These are phyloP conservation scores for Sebastes vulpes DNA, from an alignment of 2,797 vertebrate species.

Conservation along the genomic window DNA sequence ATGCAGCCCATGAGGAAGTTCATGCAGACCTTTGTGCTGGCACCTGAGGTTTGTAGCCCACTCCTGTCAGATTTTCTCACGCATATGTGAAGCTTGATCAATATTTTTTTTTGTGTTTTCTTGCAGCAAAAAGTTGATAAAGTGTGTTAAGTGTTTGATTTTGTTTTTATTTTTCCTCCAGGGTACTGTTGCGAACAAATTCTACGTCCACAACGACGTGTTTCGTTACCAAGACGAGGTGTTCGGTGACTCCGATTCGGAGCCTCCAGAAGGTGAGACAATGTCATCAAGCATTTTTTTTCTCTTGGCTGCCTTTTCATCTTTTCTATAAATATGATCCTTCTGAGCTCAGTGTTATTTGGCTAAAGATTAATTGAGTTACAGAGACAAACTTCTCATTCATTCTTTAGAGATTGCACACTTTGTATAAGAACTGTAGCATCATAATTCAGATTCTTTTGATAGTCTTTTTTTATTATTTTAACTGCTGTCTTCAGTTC, in stretches of 20 bases:
- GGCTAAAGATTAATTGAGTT: neutral
- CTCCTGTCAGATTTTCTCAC: fast-evolving
- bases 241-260: slow-evolving; percentile 96
- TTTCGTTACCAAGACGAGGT: slow-evolving; percentile 99
- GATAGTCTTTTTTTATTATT: neutral
- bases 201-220: slow-evolving; percentile 98
- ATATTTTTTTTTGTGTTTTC: neutral
- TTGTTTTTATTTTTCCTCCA: slow-evolving; percentile 43
- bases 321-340: neutral
- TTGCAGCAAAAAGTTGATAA: neutral
- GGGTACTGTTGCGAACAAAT: slow-evolving; percentile 98
- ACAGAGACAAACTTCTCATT: neutral
- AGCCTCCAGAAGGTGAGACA: slow-evolving; percentile 91
- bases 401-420: neutral
- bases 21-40: slow-evolving; percentile 98
- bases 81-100: neutral
- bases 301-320: neutral
- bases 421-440: neutral
- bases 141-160: neutral
- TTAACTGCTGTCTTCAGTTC: too few relatives aligned
- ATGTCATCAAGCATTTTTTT: fast-evolving
- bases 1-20: slow-evolving; percentile 97
- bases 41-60: slow-evolving; percentile 88
- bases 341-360: neutral
- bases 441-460: neutral